Base-by-base conservation (phyloP, 2,888 invertebrate genomes). In the Cheilosia impressa region DNA sequence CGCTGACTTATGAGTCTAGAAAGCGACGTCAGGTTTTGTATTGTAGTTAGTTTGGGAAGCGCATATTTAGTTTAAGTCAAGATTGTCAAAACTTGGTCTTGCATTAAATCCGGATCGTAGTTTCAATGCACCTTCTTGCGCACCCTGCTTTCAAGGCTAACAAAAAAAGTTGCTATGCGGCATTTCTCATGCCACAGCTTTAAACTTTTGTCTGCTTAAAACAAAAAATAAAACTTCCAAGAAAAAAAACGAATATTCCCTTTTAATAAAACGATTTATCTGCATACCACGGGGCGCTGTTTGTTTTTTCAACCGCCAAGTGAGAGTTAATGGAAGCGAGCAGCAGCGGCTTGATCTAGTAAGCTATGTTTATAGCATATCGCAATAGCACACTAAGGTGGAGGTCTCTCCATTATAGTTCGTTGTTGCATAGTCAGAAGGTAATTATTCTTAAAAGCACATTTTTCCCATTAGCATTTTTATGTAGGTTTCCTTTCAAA, bases 371-470 rank as follows among this genome's bases (percentile, higher is more conserved):
- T 47, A 58, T 69, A 69, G 31, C 43, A 22, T n/a, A 45, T 5
- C 53, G 47, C 62, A 68, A 68, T 66, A 53, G 71, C 47, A 13
- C 53, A 57, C 62, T 78, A 68, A 71, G 66, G 77, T 47, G 22
- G 53, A 78, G 66, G 73, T 57, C 65, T 27, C 55, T 78, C 78
- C 72, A 73, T 73, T 83, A 73, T 83, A 66, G 73, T 73, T 78
- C 83, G 63, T 78, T 73, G 68, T 78, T 73, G 73, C 82, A 80
- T 77, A 80, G 78, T 65, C 68, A 58, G 22, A 24, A 78, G 87
- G 87, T 88, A 88, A 88, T 88, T 88, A 87, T 79, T 87, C 79
- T 81, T 87, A 79, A 88, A 88, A 88, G 87, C 87, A 84, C 87
- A 88, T 88, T 88, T 87, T 78, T 78, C 80, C 85, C 87, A 88